These are phyloP conservation scores for Crocidura indochinensis DNA, from an alignment of 2,797 vertebrate genomes.

Conservation along the genomic window DNA sequence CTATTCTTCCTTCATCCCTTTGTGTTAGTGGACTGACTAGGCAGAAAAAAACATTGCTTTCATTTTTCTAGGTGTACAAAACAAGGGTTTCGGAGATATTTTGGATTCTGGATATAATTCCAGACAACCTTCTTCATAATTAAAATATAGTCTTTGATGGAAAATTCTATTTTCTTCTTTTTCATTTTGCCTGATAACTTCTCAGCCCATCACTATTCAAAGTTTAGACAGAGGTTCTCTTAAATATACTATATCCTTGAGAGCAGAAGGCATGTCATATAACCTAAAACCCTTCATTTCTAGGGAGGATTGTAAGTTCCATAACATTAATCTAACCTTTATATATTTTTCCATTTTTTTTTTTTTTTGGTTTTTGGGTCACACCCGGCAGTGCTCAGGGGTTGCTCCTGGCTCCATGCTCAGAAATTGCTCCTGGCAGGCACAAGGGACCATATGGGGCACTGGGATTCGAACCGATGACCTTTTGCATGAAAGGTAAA, in stretches of 20 bases:
- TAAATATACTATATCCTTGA: constrained; percentile 69
- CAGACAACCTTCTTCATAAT: constrained; percentile 82
- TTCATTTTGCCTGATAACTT: constrained; percentile 70
- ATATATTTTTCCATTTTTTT: constrained; percentile 76
- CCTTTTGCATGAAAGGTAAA: no score
- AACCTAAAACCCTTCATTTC: constrained; percentile 84
- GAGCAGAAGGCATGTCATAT: constrained; percentile 80
- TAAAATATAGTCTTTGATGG: constrained; percentile 82
- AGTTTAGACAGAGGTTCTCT: constrained; percentile 80
- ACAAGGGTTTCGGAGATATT: constrained; percentile 75
- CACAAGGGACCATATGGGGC: no score
- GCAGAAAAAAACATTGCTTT: constrained; percentile 60
- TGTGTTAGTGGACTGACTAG: constrained; percentile 18
- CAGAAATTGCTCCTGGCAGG: no score
- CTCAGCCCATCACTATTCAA: constrained; percentile 78
- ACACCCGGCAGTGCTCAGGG: no score
- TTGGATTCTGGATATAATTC: constrained; percentile 43
- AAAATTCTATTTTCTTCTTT: constrained; percentile 82
- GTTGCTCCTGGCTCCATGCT: no score
- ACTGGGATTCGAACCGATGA: no score
- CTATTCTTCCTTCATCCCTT: not conserved
- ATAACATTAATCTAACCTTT: constrained; percentile 81
- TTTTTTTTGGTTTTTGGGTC: no score
- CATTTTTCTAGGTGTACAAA: constrained; percentile 68
- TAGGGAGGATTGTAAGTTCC: constrained; percentile 79